These are phyloP conservation scores for Sigmodon hispidus DNA, from an alignment of 2,113 vertebrate species.

Conservation along the genomic window DNA sequence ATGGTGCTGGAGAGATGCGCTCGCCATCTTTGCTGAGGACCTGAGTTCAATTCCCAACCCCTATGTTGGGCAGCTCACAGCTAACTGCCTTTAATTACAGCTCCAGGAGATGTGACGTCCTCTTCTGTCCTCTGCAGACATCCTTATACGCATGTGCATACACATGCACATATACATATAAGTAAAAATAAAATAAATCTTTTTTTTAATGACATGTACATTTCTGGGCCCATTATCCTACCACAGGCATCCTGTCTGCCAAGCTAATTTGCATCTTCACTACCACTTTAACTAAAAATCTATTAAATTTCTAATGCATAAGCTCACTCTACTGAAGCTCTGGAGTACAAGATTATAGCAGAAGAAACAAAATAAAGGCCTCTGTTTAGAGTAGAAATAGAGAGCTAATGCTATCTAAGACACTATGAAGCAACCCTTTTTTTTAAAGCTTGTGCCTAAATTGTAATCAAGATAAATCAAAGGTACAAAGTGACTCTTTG, in stretches of 20 bases:
- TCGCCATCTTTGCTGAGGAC: background rate
- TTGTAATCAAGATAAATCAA: slow-evolving; percentile 15
- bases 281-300: background rate
- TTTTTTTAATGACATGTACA: background rate
- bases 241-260: background rate
- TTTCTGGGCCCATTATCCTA: background rate
- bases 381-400: background rate
- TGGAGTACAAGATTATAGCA: background rate
- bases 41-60: background rate
- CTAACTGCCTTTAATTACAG: background rate
- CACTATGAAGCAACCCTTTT: background rate
- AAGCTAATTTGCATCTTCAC: background rate
- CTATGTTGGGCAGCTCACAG: background rate
- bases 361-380: background rate
- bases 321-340: background rate
- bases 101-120: background rate
- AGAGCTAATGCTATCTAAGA: background rate
- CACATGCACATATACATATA: background rate
- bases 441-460: slow-evolving; percentile 14
- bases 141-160: background rate
- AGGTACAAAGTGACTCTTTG: background rate
- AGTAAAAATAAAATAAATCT: background rate
- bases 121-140: background rate
- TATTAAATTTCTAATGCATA: background rate
- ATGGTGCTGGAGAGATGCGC: background rate